Evolutionary conservation across 2,888 invertebrate genomes (phyloP), one percentile per base, ranked within the genome.

Genomic region (Kuschelorhynchus macadamiae): DNA sequence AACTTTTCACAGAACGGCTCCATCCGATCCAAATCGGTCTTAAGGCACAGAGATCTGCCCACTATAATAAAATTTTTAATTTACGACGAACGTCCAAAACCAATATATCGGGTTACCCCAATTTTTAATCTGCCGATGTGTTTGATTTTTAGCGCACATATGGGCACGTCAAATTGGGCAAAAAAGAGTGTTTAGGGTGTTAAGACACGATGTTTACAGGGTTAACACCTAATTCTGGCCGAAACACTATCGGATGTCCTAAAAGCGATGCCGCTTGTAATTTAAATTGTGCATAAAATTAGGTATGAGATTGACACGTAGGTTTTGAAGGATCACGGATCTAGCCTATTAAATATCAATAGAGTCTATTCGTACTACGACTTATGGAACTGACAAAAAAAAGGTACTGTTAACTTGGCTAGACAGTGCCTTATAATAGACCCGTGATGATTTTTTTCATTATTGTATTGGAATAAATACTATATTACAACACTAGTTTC

Each of bases 101-200:
- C 64, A 50, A 56, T 57, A 64, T 49, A 64, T 64, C 64, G 21
- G 25, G 33, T 64, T 64, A 57, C 64, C 30, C 49, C 12, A 18
- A 64, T 50, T 50, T 64, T 42, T 57, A 63, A 63, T 63, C 63
- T 55, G 47, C 41, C 21, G 32, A 44, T 33, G 5, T 44, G 62
- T 62, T 53, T 62, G 62, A 62, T 53, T 53, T 53, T 44, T 46
- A 30, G 52, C 62, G 60, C 62, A 41, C 64, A 64, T 57, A 49
- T 64, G 64, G 64, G 47, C 64, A 20, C 47, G 42, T 42, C 50
- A 57, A 64, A 64, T 64, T 64, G 17, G 55, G 33, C 56, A 56
- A 50, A 21, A 41, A 53, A 25, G 36, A 46, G 46, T 62, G 59
- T 61, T 61, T 50, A 18, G 62, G 33, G 33, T 53, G 53, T 62